Evolutionary conservation across 2,797 vertebrate species (phyloP).

Genomic region (Melanotaenia nigrans): DNA sequence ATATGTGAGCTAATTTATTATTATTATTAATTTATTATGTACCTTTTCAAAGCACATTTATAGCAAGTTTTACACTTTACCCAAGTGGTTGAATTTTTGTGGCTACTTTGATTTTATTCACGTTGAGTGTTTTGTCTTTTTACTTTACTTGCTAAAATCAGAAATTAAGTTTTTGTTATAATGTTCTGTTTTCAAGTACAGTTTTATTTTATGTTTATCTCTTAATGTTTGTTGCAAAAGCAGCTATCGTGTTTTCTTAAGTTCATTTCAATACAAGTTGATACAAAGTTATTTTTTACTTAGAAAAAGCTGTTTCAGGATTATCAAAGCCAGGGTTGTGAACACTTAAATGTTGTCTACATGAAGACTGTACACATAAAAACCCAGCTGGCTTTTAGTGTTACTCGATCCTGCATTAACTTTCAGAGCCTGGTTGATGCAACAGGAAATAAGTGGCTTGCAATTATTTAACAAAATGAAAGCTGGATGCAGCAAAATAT

Average conservation of each 20-base stretch:
- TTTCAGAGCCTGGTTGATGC: conserved; percentile 9
- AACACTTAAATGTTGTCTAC: conserved; percentile 3
- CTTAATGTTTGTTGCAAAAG: background rate
- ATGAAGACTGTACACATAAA: conserved; percentile 17
- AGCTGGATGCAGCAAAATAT: background rate
- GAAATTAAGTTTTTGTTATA: background rate
- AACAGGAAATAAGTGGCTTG: conserved; percentile 7
- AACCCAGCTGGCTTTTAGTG: conserved; percentile 14
- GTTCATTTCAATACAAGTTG: background rate
- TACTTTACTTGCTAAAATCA: conserved; percentile 27
- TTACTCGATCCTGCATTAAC: background rate
- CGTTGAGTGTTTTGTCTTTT: conserved; percentile 32
- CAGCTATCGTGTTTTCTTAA: background rate
- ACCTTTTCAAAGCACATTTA: conserved; percentile 12
- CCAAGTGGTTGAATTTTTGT: conserved; percentile 28
- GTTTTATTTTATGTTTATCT: conserved; percentile 19
- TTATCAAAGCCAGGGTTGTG: conserved; percentile 3
- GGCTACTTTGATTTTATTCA: conserved; percentile 33
- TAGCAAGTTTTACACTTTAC: conserved; percentile 55
- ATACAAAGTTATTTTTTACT: background rate
- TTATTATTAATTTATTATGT: conserved; percentile 6
- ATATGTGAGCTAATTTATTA: conserved; percentile 55
- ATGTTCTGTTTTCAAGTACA: background rate
- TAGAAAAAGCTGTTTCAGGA: background rate
- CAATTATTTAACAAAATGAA: conserved; percentile 13